Conservation (phyloP, 2,113 vertebrate genomes). For the Gorilla gorilla region DNA sequence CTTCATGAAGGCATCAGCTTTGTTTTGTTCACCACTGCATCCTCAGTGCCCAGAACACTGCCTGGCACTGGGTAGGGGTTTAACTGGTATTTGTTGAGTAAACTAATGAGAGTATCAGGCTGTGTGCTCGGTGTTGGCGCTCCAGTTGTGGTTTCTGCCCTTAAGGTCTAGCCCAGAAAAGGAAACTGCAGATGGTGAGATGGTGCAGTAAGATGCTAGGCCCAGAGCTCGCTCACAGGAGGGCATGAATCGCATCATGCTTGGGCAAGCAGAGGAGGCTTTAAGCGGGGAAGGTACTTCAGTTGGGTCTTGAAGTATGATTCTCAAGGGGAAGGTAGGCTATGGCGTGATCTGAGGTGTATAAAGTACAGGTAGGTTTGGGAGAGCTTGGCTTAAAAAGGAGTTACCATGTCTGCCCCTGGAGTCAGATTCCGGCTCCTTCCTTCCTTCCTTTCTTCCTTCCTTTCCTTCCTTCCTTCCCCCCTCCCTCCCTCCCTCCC, state of each 20-base stretch:
- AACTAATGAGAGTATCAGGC: neutral
- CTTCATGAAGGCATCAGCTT: neutral
- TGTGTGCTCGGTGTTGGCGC: neutral
- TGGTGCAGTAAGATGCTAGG: neutral
- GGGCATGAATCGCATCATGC: too few relatives aligned
- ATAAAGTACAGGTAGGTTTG: neutral
- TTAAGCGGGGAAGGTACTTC: neutral
- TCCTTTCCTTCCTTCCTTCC: too few relatives aligned
- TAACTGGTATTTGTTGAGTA: neutral
- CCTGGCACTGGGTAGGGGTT: neutral
- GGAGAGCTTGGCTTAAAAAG: neutral
- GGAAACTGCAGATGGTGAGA: neutral
- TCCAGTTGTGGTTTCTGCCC: neutral
- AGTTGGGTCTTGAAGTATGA: neutral
- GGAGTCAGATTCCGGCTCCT: neutral
- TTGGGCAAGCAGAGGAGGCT: neutral
- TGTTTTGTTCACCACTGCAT: neutral
- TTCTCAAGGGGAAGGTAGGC: too few relatives aligned
- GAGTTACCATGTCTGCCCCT: neutral
- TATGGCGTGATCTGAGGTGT: neutral
- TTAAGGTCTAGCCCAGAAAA: neutral
- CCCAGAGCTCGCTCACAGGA: neutral
- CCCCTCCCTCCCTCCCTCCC: fast-evolving
- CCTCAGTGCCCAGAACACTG: neutral
- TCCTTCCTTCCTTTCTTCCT: too few relatives aligned